Base-by-base conservation (phyloP, 2,797 vertebrate species). In the Chelmon rostratus region DNA sequence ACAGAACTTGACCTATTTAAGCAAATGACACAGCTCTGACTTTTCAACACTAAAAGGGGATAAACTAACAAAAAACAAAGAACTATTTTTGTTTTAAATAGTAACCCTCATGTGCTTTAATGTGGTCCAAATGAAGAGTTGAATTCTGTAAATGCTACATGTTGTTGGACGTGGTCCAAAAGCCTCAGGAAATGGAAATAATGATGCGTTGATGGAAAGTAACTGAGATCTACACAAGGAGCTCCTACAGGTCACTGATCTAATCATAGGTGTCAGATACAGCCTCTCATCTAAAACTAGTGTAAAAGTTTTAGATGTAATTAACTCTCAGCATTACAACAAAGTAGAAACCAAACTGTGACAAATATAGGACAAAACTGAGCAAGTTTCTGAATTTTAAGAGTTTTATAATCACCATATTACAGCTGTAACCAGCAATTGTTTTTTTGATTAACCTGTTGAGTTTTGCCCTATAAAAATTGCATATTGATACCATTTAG, bases 21-120 rank as follows among this genome's bases (percentile, higher is more conserved):
- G 81, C 80, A 91, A 86, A 89, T 87, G 89, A 93, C 83, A 79
- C 65, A 49, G 74, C 58, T 54, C 76, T 86, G 83, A 85, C 78
- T 86, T 87, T 86, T 84, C 57, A 72, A 85, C 42, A 71, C 72
- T 19, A 58, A 86, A 82, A 67, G 38, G 63, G 33, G 62, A 68
- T 44, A 57, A 8, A 47, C 25, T n/a, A 54, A 69, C 19, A 4
- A 2, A 5, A 46, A 42, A 77, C n/a, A 79, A 47, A 66, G 25
- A 54, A 4, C 6, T 70, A 54, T 73, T 81, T 64, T 72, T 21
- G 28, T 74, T 81, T 76, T 18, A 75, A 81, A 84, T 62, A 76
- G n/a, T 16, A 13, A 70, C 44, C 65, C 49, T 73, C 8, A 10
- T 76, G 35, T 33, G 40, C 37, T 79, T 73, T 58, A 44, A 71